Evolutionary conservation across 2,888 invertebrate species (phyloP), one percentile per base, ranked within the genome.

Genomic region (Cyaniris semiargus): DNA sequence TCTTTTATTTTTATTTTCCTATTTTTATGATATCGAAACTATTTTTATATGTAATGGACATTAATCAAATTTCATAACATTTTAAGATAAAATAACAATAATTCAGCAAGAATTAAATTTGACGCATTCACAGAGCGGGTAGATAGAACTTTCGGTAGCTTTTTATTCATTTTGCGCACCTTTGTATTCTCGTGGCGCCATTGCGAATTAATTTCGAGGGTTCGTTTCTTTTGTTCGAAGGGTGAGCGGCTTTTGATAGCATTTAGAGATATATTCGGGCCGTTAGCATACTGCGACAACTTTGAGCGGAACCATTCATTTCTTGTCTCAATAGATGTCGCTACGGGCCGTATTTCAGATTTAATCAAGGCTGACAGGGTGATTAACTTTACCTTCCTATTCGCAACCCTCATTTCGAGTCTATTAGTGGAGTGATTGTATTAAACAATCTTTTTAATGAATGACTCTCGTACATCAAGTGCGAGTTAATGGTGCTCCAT

Each of bases 131-230:
- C 27, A 31, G 15, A 83, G 86, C 84, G 84, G 86, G 83, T 88
- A 86, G 88, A 88, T 87, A 85, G 83, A 87, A 86, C 84, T 84
- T 87, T 88, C 87, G 87, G 87, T 85, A 84, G 85, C 86, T 88
- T 87, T 84, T 85, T 85, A 88, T 90, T 90, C 88, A 90, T 90
- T 90, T 88, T 87, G 87, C 88, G 86, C 86, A 90, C 91, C 89
- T 90, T 90, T 90, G 89, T 90, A 86, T 87, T 90, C 89, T 90
- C 87, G 88, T 85, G 85, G 58, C 58, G 89, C 90, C 89, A 89
- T 88, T 89, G 89, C 90, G 89, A 90, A 91, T 91, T 90, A 90
- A 90, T 91, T 90, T 90, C 87, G 86, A 87, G 88, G 89, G 88
- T 90, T 90, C 90, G 88, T 90, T 89, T 90, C 90, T 90, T 89